Evolutionary conservation across 2,888 invertebrate genomes (phyloP).

Genomic region (Zeuzera pyrina): DNA sequence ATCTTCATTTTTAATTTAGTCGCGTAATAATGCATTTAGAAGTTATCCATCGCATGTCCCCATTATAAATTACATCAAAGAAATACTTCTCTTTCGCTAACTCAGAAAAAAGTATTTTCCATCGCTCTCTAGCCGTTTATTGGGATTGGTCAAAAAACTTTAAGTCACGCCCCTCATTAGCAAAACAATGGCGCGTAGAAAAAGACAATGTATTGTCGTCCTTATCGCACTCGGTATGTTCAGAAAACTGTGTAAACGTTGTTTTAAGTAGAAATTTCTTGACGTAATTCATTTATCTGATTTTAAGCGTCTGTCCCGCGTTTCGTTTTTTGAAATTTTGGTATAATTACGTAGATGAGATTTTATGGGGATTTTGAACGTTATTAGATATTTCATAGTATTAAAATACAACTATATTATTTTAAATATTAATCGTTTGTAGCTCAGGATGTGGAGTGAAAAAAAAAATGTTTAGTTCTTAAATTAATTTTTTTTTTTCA

Average conservation of each 20-base stretch:
- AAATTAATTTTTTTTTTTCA: too few species aligned
- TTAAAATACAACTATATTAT: too few species aligned
- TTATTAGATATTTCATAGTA: too few species aligned
- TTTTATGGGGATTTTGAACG: too few species aligned
- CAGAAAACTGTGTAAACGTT: constrained; percentile 28
- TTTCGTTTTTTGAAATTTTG: too few species aligned
- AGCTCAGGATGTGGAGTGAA: too few species aligned
- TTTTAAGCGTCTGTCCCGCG: background rate
- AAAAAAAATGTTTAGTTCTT: too few species aligned
- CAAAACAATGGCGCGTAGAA: constrained; percentile 35
- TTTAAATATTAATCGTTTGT: too few species aligned
- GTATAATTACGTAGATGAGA: too few species aligned
- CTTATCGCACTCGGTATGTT: constrained; percentile 19
- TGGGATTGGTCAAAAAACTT: constrained; percentile 43
- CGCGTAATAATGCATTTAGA: constrained; percentile 12
- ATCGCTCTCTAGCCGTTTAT: constrained; percentile 25
- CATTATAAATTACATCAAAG: constrained; percentile 30
- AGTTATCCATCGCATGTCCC: constrained; percentile 12
- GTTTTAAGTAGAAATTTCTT: constrained; percentile 37
- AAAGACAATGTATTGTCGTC: constrained; percentile 21
- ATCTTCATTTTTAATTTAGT: too few species aligned
- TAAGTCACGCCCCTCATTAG: constrained; percentile 35
- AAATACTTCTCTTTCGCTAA: constrained; percentile 24
- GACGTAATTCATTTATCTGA: constrained; percentile 19
- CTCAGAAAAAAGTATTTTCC: constrained; percentile 16